Conservation (phyloP, 2,113 vertebrate species). For the Origma solitaria region DNA sequence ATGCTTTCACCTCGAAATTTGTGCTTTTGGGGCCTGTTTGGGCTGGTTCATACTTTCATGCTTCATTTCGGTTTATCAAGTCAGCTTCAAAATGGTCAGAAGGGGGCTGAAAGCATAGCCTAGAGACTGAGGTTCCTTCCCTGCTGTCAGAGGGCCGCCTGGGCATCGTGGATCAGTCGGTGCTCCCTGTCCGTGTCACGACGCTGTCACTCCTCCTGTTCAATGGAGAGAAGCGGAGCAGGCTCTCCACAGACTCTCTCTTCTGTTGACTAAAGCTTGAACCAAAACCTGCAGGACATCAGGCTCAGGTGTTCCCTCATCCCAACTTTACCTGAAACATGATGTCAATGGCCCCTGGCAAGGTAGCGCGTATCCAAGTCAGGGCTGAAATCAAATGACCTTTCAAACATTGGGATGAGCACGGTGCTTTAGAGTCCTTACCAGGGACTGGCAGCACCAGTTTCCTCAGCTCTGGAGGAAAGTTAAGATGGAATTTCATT, state of each 20-base stretch:
- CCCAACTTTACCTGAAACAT: not conserved
- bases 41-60: not conserved
- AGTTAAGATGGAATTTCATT: not conserved
- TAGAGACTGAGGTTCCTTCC: not conserved
- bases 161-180: fast-evolving
- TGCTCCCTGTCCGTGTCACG: fast-evolving
- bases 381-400: not conserved
- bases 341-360: not conserved
- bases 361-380: not conserved
- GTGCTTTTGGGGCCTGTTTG: not conserved
- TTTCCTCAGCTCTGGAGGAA: not conserved
- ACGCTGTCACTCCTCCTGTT: not conserved
- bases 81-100: not conserved
- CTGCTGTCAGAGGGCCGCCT: not conserved
- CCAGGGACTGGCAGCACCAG: not conserved
- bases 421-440: not conserved
- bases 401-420: not conserved
- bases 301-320: not conserved
- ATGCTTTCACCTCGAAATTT: not conserved
- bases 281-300: not conserved
- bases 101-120: not conserved
- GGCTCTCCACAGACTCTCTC: not conserved
- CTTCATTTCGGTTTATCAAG: not conserved
- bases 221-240: not conserved
- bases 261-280: not conserved